Conservation (phyloP, 2,888 invertebrate genomes). For the Autographa gamma region DNA sequence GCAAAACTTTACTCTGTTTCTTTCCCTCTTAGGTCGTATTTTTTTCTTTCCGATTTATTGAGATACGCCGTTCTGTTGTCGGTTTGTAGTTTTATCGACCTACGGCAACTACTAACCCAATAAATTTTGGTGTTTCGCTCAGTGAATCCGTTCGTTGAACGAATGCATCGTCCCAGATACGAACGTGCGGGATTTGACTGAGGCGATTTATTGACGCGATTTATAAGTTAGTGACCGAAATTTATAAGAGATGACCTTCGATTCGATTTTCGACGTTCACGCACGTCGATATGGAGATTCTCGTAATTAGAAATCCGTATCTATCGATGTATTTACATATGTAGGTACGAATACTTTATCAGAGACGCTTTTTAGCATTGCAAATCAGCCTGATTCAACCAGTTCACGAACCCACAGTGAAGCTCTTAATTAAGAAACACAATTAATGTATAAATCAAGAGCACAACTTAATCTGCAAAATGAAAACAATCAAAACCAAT, state of each 20-base stretch:
- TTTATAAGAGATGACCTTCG: conserved; percentile 43
- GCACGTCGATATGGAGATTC: conserved; percentile 20
- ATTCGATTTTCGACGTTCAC: conserved; percentile 19
- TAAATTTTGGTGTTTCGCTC: conserved; percentile 89
- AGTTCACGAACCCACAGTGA: conserved; percentile 56
- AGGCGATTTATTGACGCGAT: conserved; percentile 71
- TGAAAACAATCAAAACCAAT: conserved; percentile 86
- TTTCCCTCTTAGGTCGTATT: conserved; percentile 79
- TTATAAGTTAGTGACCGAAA: conserved; percentile 68
- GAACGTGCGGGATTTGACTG: conserved; percentile 81
- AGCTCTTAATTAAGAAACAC: conserved; percentile 77
- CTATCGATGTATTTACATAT: conserved; percentile 44
- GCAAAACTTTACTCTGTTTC: conserved; percentile 81
- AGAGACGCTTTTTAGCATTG: conserved; percentile 50
- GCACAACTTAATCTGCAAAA: conserved; percentile 80
- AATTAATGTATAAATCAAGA: conserved; percentile 78
- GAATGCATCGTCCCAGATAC: conserved; percentile 88
- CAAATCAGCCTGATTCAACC: conserved; percentile 56
- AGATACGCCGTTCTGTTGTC: conserved; percentile 81
- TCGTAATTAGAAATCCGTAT: conserved; percentile 40
- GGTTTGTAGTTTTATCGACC: conserved; percentile 86
- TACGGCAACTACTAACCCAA: conserved; percentile 89
- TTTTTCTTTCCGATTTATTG: conserved; percentile 75
- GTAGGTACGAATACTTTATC: conserved; percentile 43
- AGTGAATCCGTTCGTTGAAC: conserved; percentile 86